Conservation (phyloP, 2,797 vertebrate species). For the Kryptopterus vitreolus region DNA sequence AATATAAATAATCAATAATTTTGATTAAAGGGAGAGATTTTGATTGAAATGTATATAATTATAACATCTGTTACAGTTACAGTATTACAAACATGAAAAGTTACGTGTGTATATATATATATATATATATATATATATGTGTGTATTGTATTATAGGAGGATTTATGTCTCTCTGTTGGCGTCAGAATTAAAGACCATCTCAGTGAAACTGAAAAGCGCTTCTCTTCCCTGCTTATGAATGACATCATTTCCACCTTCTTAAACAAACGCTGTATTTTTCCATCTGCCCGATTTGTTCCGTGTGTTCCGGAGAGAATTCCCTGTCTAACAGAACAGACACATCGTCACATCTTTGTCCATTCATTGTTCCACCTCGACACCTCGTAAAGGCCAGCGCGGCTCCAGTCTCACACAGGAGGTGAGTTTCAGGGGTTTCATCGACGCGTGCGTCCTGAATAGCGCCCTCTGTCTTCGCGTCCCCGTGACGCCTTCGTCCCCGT, state of each 20-base stretch:
- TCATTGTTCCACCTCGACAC: slow-evolving; percentile 32
- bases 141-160: too few relatives aligned
- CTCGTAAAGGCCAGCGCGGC: not conserved
- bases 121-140: too few relatives aligned
- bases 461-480: slow-evolving; percentile 18
- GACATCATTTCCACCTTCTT: not conserved
- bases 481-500: slow-evolving; percentile 11
- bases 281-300: not conserved
- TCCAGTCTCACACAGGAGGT: slow-evolving; percentile 16
- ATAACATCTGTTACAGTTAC: too few relatives aligned
- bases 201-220: not conserved
- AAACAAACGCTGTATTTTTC: slow-evolving; percentile 2
- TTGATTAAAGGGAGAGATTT: too few relatives aligned
- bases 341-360: slow-evolving; percentile 30
- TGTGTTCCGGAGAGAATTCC: not conserved
- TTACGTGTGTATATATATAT: too few relatives aligned
- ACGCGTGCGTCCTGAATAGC: slow-evolving; percentile 28
- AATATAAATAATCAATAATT: too few relatives aligned
- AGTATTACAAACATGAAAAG: too few relatives aligned
- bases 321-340: slow-evolving; percentile 1
- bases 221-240: not conserved
- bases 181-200: not conserved
- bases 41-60: too few relatives aligned
- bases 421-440: too few relatives aligned
- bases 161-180: not conserved